A percentile compares a stretch with the other conserved stretches of the same genome.
Conservation (phyloP, 1,140 invertebrate genomes). For the Macrotrachela quadricornifera region DNA sequence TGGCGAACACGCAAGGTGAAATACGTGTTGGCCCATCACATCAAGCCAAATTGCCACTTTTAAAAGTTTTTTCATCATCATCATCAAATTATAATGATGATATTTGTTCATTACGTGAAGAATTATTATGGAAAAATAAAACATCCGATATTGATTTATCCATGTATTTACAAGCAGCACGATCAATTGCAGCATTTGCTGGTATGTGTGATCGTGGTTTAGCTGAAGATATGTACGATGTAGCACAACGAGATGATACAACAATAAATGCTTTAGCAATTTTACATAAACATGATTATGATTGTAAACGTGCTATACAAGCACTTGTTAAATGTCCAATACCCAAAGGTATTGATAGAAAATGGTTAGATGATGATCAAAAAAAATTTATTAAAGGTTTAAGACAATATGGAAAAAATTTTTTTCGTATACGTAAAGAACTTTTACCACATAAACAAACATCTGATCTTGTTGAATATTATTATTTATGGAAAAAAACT, state of each 20-base stretch:
- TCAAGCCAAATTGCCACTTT: conserved; percentile 55
- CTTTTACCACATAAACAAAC: conserved; percentile 42
- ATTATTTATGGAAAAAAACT: conserved; percentile 99
- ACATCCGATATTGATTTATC: conserved; percentile 75
- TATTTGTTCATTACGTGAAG: too few species aligned
- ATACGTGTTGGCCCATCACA: conserved; percentile 78
- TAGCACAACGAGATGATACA: conserved; percentile 82
- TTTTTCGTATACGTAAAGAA: conserved; percentile 88
- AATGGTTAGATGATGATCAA: conserved; percentile 89
- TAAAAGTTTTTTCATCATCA: too few species aligned
- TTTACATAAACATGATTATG: conserved; percentile 31
- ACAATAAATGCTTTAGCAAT: conserved; percentile 88
- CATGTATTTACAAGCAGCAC: conserved; percentile 83
- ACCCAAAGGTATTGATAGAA: conserved; percentile 83
- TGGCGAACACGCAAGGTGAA: conserved; percentile 67
- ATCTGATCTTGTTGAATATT: conserved; percentile 75
- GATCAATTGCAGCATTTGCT: conserved; percentile 55
- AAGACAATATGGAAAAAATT: conserved; percentile 93
- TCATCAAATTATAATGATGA: too few species aligned
- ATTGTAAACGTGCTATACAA: conserved; percentile 70
- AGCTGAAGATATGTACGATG: conserved; percentile 42
- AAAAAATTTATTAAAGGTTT: conserved; percentile 94
- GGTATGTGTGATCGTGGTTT: conserved; percentile 86
- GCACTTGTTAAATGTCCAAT: conserved; percentile 86
- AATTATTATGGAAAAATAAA: conserved; percentile 39